Evolutionary conservation across 1,140 invertebrate species (phyloP).

Genomic region (Musca domestica): DNA sequence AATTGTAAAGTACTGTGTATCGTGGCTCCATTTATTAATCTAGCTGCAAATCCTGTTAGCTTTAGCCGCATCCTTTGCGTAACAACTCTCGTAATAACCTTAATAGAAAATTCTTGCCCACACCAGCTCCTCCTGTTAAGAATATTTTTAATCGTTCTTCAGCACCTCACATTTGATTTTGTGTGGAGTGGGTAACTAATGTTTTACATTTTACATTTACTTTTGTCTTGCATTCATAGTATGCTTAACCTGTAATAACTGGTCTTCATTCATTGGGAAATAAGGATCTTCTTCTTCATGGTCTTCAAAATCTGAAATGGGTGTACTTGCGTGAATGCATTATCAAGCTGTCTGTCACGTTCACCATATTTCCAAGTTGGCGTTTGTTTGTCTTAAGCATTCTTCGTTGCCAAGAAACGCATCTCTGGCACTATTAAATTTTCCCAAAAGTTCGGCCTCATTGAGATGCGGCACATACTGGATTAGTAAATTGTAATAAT

Average conservation of each 20-base stretch:
- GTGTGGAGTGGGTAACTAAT: not conserved
- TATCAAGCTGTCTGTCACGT: constrained; percentile 40
- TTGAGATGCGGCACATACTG: constrained; percentile 43
- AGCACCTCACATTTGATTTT: not conserved
- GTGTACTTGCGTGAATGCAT: constrained; percentile 41
- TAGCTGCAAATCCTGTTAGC: not conserved
- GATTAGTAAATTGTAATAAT: constrained; percentile 43
- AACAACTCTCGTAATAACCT: not conserved
- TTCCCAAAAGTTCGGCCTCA: constrained; percentile 41
- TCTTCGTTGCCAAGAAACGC: constrained; percentile 39
- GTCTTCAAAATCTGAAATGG: constrained; percentile 30
- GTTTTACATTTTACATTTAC: not conserved
- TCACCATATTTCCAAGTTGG: constrained; percentile 36
- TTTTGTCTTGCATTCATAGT: constrained; percentile 11
- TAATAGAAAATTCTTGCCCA: not conserved
- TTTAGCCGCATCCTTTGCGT: constrained; percentile 1
- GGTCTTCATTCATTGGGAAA: constrained; percentile 28
- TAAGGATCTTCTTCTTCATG: constrained; percentile 29
- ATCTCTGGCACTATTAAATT: constrained; percentile 38
- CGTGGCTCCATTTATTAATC: no score
- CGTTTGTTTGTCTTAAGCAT: constrained; percentile 37
- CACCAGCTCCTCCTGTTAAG: not conserved
- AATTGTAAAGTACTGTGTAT: constrained; percentile 4
- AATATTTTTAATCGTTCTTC: constrained; percentile 1
- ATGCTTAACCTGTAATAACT: not conserved